A percentile compares a stretch with the other conserved stretches of the same genome.
phyloP scores from a whole-genome alignment of 1,140 invertebrate species.

The Atopsyche davidsoni region DNA sequence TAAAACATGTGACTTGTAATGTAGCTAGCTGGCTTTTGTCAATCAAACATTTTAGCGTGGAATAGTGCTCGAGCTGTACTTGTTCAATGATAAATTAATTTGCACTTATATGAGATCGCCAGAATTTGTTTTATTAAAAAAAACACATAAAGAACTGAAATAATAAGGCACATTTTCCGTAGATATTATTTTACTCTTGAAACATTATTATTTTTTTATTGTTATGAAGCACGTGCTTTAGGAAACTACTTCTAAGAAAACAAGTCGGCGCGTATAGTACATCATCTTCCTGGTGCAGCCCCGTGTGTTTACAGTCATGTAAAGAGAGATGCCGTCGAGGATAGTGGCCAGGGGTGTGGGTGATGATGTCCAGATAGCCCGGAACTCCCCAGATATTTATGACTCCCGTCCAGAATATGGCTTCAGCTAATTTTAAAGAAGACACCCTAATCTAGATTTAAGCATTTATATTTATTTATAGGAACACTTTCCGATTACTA shows the following conservation, averaged over 20 bases:
- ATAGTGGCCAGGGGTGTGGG: constrained; percentile 13
- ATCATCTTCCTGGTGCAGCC: background rate
- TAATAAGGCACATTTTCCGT: too few species aligned
- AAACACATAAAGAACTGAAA: too few species aligned
- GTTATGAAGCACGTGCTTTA: background rate
- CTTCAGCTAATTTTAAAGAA: background rate
- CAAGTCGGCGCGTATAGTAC: background rate
- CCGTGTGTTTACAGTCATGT: constrained; percentile 2
- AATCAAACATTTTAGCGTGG: too few species aligned
- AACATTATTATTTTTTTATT: too few species aligned
- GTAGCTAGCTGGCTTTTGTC: too few species aligned
- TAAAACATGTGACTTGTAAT: too few species aligned
- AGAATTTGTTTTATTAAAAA: too few species aligned
- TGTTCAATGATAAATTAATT: too few species aligned
- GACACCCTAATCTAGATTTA: background rate
- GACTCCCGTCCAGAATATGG: background rate
- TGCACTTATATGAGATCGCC: too few species aligned
- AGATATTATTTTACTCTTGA: too few species aligned
- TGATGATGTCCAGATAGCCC: constrained; percentile 24
- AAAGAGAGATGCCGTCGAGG: constrained; percentile 13
- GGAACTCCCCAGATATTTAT: background rate
- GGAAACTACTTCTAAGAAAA: background rate
- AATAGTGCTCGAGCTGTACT: too few species aligned
- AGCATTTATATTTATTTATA: background rate
- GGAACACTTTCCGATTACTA: too few species aligned